Evolutionary conservation across 2,888 invertebrate species (phyloP).

Genomic region (Drosophila pegasa): DNA sequence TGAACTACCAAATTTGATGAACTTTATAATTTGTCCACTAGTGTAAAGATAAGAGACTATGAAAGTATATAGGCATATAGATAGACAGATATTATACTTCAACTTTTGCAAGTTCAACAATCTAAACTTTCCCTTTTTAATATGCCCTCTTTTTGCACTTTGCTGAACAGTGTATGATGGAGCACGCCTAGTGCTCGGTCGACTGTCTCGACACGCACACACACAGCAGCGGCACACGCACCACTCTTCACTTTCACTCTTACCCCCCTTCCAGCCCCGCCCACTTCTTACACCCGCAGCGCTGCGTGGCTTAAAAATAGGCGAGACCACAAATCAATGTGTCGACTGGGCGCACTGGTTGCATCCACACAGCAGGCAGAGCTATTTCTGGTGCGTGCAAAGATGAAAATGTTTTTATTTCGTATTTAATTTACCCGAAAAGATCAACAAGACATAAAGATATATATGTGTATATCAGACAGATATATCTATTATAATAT

Average conservation of each 20-base stretch:
- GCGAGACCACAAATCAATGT: slow-evolving; percentile 50
- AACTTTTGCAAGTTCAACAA: too few species aligned
- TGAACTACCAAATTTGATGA: too few species aligned
- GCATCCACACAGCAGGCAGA: slow-evolving; percentile 41
- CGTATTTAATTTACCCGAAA: slow-evolving; percentile 38
- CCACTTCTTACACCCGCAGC: slow-evolving; percentile 11
- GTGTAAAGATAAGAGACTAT: too few species aligned
- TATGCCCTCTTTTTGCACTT: background rate
- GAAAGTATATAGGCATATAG: too few species aligned
- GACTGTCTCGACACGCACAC: slow-evolving; percentile 19
- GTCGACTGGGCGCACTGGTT: slow-evolving; percentile 25
- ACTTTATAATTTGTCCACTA: too few species aligned
- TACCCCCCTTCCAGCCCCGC: background rate
- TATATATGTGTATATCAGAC: slow-evolving; percentile 1
- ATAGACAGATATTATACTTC: too few species aligned
- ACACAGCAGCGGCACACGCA: background rate
- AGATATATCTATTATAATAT: slow-evolving; percentile 26
- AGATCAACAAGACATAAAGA: slow-evolving; percentile 22
- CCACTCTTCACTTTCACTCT: background rate
- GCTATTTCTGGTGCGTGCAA: slow-evolving; percentile 49
- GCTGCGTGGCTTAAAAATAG: slow-evolving; percentile 36
- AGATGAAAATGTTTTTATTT: slow-evolving; percentile 51
- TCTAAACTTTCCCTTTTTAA: too few species aligned
- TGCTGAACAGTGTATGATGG: background rate
- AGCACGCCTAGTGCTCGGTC: slow-evolving; percentile 8